A percentile compares a stretch with the other conserved stretches of the same genome.
phyloP scores from a whole-genome alignment of 2,113 vertebrate species.

The Chlorodrepanis virens region DNA sequence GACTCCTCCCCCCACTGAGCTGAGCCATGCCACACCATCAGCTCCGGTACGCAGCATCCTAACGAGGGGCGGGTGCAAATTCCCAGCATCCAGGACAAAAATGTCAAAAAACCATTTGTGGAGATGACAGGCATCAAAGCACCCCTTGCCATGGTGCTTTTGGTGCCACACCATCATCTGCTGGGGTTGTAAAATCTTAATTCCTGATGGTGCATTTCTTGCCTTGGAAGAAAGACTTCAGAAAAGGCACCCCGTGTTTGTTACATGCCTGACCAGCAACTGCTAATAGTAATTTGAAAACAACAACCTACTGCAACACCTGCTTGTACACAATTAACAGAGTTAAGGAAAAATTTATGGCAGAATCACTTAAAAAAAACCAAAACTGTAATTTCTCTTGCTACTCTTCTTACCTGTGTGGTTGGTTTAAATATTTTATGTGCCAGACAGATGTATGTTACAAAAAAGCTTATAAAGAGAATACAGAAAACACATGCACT shows the following conservation, averaged over 20 bases:
- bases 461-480: background rate
- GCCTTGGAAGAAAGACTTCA: background rate
- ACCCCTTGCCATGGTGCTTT: background rate
- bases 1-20: accelerated
- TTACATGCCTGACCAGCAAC: background rate
- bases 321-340: background rate
- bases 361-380: background rate
- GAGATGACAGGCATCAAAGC: background rate
- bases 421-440: background rate
- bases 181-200: background rate
- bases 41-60: accelerated
- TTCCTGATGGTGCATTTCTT: background rate
- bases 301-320: background rate
- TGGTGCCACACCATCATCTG: background rate
- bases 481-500: background rate
- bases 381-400: background rate
- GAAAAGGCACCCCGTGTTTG: background rate
- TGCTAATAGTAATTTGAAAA: background rate
- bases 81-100: background rate
- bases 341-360: background rate
- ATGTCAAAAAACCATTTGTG: background rate
- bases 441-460: background rate
- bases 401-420: background rate
- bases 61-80: background rate
- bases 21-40: accelerated